Percentiles rank a stretch among this genome's conserved stretches.
phyloP scores from a whole-genome alignment of 2,797 vertebrate genomes.

The Tangara arthus region DNA sequence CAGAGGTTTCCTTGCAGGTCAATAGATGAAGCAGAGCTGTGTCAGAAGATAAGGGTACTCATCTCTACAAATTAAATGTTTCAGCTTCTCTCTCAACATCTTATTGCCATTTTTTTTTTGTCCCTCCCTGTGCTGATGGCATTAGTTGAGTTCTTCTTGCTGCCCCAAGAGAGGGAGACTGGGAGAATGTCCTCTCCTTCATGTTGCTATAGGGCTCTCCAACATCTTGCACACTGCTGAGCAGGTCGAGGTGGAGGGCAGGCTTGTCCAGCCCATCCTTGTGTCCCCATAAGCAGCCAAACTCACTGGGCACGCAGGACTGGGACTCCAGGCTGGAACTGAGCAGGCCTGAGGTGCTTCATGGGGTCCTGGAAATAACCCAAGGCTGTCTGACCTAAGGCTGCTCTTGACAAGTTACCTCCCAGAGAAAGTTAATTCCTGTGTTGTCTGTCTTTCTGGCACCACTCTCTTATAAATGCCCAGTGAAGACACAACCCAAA shows the following conservation, averaged over 20 bases:
- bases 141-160: not conserved
- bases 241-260: not conserved
- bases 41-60: not conserved
- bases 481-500: not conserved
- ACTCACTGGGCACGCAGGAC: not conserved
- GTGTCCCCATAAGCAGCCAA: not conserved
- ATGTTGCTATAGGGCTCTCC: not conserved
- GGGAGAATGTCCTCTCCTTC: not conserved
- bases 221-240: not conserved
- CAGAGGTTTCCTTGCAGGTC: not conserved
- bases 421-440: not conserved
- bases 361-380: not conserved
- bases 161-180: rapidly evolving
- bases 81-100: not conserved
- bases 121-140: not conserved
- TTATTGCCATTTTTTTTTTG: not conserved
- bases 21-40: not conserved
- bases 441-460: not conserved
- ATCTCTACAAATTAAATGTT: not conserved
- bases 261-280: not conserved
- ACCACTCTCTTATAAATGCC: not conserved
- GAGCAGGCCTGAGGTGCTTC: not conserved
- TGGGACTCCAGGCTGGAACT: not conserved
- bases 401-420: not conserved
- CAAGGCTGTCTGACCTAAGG: not conserved